Base-by-base conservation (phyloP, 2,797 vertebrate genomes). In the Myotis vivesi region DNA sequence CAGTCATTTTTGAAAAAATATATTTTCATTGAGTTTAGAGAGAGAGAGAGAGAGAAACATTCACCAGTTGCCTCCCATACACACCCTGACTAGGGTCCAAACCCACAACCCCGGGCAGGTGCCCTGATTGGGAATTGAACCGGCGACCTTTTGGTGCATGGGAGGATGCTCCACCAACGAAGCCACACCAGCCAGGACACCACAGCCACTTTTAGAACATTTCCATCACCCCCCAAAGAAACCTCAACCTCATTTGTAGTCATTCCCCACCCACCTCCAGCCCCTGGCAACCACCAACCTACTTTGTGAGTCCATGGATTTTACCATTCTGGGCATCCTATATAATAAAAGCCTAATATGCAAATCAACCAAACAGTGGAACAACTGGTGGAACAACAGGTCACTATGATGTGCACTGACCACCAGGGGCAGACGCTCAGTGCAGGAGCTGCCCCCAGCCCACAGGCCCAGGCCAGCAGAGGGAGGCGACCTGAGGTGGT, bases 231-330 rank as follows among this genome's bases (percentile, higher is more conserved):
- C 53, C 28, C 1, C 0, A 15, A n/a, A 77, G 81, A 64, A 64
- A 22, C 36, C 51, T n/a, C 6, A 0, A 0, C 0, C 72, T 71
- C 41, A 11, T 25, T 1, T 16, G 28, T 19, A 8, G 55, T 6
- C 22, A 5, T 19, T 28, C 20, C 15, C 5, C 25, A 9, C 3
- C 17, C 3, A 0, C 16, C 22, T 5, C 28, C 16, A 1, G 1
- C 3, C 13, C 59, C 84, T 3, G 20, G 4, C 20, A 30, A 16
- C 20, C 23, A 2, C 53, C 41, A 0, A 8, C 2, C 23, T 53
- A 15, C 8, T 1, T 20, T 10, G 49, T 6, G 28, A 11, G 23
- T 41, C 69, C 44, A 1, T 1, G 51, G 71, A 8, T 16, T 57
- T 53, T 15, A 16, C 23, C 1, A 1, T n/a, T 55, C 82, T 49